These are phyloP conservation scores for Sisor rabdophorus DNA, from an alignment of 2,113 vertebrate species.

Conservation along the genomic window DNA sequence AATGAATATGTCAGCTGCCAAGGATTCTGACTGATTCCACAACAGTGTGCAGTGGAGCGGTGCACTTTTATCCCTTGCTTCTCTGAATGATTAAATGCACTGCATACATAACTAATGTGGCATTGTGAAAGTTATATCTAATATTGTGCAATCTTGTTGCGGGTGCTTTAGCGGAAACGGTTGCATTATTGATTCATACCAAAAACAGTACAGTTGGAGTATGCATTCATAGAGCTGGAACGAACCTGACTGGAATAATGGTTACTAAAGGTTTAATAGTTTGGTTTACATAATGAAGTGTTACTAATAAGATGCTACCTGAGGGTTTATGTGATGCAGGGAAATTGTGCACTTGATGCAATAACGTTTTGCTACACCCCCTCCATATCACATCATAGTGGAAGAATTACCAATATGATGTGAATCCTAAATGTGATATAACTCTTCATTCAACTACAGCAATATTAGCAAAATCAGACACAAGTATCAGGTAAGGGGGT, in stretches of 20 bases:
- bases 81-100: slow-evolving; percentile 24
- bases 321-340: not conserved
- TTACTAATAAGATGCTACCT: not conserved
- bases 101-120: not conserved
- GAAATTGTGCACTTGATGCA: slow-evolving; percentile 41
- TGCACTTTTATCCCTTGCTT: not conserved
- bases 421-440: too few species aligned
- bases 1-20: slow-evolving; percentile 24
- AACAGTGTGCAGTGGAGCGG: slow-evolving; percentile 8
- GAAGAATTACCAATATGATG: too few species aligned
- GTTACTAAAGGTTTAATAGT: not conserved
- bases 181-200: not conserved
- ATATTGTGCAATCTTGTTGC: not conserved
- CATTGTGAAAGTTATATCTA: slow-evolving; percentile 10
- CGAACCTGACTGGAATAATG: not conserved
- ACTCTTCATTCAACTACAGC: too few species aligned
- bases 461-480: too few species aligned
- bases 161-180: not conserved
- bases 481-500: too few species aligned
- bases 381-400: too few species aligned
- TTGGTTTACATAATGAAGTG: not conserved
- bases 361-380: too few species aligned
- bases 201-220: slow-evolving; percentile 1
- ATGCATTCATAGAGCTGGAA: not conserved
- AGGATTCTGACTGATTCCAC: slow-evolving; percentile 34